Evolutionary conservation across 2,113 vertebrate genomes (phyloP).

Genomic region (Redunca redunca): DNA sequence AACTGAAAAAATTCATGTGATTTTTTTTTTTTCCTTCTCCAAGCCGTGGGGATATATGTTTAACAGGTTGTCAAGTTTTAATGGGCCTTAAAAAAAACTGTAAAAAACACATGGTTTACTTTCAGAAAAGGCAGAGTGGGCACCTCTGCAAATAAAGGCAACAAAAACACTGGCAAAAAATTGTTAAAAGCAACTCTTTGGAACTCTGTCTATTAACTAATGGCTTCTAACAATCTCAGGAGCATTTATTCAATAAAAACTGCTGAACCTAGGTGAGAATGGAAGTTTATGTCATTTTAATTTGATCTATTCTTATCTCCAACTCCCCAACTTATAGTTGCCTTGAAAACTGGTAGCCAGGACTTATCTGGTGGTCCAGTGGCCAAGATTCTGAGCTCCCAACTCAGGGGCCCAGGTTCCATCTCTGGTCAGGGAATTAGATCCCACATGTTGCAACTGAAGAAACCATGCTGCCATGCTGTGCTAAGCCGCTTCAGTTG

Average conservation of each 20-base stretch:
- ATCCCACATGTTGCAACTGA: background rate
- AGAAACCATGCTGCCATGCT: background rate
- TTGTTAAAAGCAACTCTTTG: background rate
- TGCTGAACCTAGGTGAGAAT: background rate
- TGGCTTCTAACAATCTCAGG: background rate
- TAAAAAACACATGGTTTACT: background rate
- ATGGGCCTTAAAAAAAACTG: background rate
- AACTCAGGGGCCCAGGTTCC: background rate
- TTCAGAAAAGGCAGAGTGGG: background rate
- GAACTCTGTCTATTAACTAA: background rate
- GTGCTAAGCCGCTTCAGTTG: background rate
- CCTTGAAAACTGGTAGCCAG: background rate
- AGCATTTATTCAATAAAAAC: background rate
- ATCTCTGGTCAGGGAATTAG: background rate
- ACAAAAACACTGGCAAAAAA: background rate
- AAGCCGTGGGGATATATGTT: background rate
- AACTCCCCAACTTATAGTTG: background rate
- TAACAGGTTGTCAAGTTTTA: background rate
- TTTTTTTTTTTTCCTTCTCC: background rate
- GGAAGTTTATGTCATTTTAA: background rate
- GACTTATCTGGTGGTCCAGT: background rate
- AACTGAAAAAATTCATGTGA: background rate
- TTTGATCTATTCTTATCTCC: background rate
- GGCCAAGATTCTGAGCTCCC: background rate
- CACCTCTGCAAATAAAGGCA: background rate